phyloP scores from a whole-genome alignment of 53 echinoderm and acorn worm species.

The Astropecten irregularis region DNA sequence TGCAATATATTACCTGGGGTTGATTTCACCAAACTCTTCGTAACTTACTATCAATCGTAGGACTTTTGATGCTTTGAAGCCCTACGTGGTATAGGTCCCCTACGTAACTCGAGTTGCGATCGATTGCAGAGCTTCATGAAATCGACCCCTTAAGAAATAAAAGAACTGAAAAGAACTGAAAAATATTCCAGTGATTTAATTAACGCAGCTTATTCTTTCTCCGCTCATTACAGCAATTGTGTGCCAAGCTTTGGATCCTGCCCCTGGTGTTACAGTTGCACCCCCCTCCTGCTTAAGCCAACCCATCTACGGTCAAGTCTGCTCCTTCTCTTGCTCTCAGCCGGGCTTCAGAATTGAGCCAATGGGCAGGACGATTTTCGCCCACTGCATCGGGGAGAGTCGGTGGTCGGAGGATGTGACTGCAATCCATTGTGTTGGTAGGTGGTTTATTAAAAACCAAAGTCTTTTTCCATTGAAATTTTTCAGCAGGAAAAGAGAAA shows the following conservation, averaged over 20 bases:
- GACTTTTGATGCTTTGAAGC: no score
- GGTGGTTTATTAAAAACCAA: neutral
- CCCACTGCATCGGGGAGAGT: slow-evolving; percentile 61
- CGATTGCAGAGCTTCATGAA: no score
- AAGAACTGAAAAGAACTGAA: no score
- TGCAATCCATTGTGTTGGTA: slow-evolving; percentile 56
- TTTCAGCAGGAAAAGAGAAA: no score
- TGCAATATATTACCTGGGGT: no score
- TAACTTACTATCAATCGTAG: no score
- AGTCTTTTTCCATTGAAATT: neutral
- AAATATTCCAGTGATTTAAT: no score
- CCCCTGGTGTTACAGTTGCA: slow-evolving; percentile 18
- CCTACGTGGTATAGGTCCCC: no score
- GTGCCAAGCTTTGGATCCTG: slow-evolving; percentile 16
- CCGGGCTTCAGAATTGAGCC: slow-evolving; percentile 61
- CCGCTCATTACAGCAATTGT: slow-evolving; percentile 23
- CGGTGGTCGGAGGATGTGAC: slow-evolving; percentile 61
- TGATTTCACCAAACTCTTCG: no score
- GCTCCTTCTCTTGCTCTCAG: slow-evolving; percentile 51
- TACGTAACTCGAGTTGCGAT: no score
- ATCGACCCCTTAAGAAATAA: no score
- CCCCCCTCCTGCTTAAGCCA: slow-evolving; percentile 43
- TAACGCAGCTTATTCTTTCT: no score
- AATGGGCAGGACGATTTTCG: neutral
- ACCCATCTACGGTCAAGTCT: slow-evolving; percentile 59